These are phyloP conservation scores for Strix uralensis DNA, from an alignment of 2,113 vertebrate species.

Conservation along the genomic window DNA sequence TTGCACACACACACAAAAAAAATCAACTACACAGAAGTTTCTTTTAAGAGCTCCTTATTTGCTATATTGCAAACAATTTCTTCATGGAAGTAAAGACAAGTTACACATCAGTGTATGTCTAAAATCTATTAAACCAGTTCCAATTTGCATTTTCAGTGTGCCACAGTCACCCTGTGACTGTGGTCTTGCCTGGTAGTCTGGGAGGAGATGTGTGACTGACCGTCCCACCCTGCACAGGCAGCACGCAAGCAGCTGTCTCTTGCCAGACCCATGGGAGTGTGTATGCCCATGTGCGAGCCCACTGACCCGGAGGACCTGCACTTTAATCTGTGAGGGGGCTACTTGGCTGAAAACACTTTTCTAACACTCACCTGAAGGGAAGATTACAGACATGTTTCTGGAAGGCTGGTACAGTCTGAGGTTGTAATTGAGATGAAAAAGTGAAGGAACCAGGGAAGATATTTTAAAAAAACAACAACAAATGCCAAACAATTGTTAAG, in stretches of 20 bases:
- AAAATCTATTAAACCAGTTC: background rate
- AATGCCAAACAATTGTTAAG: background rate
- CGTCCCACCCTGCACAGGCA: rapidly evolving
- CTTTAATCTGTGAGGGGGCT: background rate
- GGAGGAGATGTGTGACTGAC: too few relatives aligned
- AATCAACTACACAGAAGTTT: background rate
- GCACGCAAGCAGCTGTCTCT: background rate
- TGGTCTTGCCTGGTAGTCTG: background rate
- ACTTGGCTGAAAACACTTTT: background rate
- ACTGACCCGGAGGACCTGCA: too few relatives aligned
- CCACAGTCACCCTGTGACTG: background rate
- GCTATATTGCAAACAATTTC: background rate
- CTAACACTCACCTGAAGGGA: background rate
- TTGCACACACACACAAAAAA: background rate
- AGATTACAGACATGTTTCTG: background rate
- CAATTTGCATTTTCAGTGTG: background rate
- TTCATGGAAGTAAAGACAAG: background rate
- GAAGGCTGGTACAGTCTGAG: background rate
- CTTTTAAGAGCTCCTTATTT: conserved; percentile 11
- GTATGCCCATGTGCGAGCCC: rapidly evolving
- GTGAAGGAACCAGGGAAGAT: background rate
- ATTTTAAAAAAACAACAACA: background rate
- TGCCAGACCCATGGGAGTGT: rapidly evolving
- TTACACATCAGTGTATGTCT: background rate
- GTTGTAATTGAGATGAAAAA: background rate